These are phyloP conservation scores for Pagetopsis macropterus DNA, from an alignment of 2,797 vertebrate genomes.

Conservation along the genomic window DNA sequence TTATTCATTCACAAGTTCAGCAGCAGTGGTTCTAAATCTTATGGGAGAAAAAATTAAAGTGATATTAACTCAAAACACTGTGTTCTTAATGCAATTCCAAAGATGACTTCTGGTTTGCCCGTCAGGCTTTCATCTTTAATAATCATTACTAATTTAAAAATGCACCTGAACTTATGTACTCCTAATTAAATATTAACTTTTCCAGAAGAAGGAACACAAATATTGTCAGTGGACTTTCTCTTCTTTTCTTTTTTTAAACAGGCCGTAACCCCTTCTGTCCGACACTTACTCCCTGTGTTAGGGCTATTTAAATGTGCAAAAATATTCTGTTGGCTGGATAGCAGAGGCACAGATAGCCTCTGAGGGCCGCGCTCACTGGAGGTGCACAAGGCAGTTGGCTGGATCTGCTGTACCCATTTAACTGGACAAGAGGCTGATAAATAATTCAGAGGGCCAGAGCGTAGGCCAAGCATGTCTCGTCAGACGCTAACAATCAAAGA, in stretches of 20 bases:
- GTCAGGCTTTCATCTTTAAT: constrained; percentile 9
- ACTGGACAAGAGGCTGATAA: constrained; percentile 80
- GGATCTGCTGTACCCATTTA: constrained; percentile 75
- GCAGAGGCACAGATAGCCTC: constrained; percentile 60
- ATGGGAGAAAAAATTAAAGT: not conserved
- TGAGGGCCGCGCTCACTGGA: constrained; percentile 44
- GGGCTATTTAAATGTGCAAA: constrained; percentile 52
- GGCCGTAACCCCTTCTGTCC: constrained; percentile 26
- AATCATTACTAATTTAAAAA: constrained; percentile 18
- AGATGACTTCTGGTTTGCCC: not conserved
- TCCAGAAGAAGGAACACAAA: constrained; percentile 19
- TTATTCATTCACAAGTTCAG: constrained; percentile 18
- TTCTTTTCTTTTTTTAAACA: not conserved
- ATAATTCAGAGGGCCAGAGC: constrained; percentile 78
- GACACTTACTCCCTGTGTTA: constrained; percentile 20
- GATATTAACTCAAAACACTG: not conserved
- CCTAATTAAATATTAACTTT: constrained; percentile 15
- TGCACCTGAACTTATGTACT: constrained; percentile 8
- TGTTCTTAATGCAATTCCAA: not conserved
- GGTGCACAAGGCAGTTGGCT: constrained; percentile 60
- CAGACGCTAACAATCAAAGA: constrained; percentile 74
- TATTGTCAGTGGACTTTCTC: constrained; percentile 18
- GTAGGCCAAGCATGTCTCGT: constrained; percentile 71
- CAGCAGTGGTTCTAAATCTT: constrained; percentile 8
- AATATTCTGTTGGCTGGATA: constrained; percentile 63